Percentiles rank a stretch among this genome's conserved stretches.
Evolutionary conservation across 2,113 vertebrate species (phyloP).

Genomic region (Spheniscus mendiculus): DNA sequence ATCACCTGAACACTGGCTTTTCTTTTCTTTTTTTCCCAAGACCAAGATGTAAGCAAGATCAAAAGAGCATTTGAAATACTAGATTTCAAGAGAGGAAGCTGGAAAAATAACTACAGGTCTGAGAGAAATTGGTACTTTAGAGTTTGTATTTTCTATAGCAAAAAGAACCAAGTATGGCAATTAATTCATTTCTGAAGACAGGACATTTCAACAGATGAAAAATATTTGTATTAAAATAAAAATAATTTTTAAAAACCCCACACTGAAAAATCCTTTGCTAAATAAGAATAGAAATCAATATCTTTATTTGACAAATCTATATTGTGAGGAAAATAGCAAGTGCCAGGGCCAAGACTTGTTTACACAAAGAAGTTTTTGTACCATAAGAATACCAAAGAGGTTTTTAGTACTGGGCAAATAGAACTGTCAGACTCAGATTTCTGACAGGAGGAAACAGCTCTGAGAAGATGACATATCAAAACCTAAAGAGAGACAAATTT

Average conservation of each 20-base stretch:
- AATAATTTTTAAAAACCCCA: neutral
- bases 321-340: neutral
- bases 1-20: neutral
- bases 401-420: neutral
- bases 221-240: neutral
- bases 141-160: neutral
- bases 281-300: neutral
- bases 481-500: neutral
- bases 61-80: neutral
- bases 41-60: neutral
- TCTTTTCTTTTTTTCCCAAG: neutral
- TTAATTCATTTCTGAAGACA: neutral
- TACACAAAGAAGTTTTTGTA: neutral
- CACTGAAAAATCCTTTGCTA: neutral
- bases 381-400: accelerated
- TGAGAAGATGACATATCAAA: neutral
- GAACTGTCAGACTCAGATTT: neutral
- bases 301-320: neutral
- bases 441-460: neutral
- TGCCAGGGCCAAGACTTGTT: neutral
- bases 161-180: neutral
- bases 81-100: neutral
- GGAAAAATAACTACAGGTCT: neutral
- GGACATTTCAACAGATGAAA: neutral
- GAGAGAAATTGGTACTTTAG: neutral